These are phyloP conservation scores for Tridacna crocea DNA, from an alignment of 2,888 invertebrate genomes.

Conservation along the genomic window DNA sequence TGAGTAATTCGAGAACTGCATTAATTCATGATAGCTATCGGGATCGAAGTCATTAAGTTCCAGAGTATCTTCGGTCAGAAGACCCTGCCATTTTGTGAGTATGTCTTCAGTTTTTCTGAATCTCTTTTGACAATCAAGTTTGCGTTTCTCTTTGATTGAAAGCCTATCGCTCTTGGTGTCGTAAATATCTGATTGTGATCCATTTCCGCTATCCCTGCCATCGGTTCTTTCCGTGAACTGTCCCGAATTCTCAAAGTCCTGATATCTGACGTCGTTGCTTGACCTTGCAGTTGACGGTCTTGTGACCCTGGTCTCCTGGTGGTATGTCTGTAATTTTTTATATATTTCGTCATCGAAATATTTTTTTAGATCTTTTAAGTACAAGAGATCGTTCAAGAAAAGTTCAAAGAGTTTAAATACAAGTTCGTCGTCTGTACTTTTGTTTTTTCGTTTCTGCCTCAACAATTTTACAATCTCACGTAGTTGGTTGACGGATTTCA, in stretches of 20 bases:
- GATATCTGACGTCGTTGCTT: conserved; percentile 25
- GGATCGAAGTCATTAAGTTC: conserved; percentile 74
- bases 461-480: conserved; percentile 52
- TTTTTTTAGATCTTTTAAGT: conserved; percentile 73
- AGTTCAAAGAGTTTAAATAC: conserved; percentile 70
- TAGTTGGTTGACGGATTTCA: conserved; percentile 64
- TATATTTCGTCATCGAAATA: conserved; percentile 79
- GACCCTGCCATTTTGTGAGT: conserved; percentile 73
- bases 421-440: conserved; percentile 60
- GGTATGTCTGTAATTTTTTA: conserved; percentile 71
- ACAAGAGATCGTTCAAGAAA: conserved; percentile 74
- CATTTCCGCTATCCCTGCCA: conserved; percentile 60
- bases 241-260: conserved; percentile 7
- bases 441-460: conserved; percentile 46
- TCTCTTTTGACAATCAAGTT: conserved; percentile 39
- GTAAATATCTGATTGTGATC: conserved; percentile 52
- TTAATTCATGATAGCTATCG: conserved; percentile 77
- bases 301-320: conserved; percentile 68
- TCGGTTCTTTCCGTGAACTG: conserved; percentile 26
- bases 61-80: conserved; percentile 71
- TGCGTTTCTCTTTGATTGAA: not conserved
- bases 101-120: conserved; percentile 65
- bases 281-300: not conserved
- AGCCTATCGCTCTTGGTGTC: conserved; percentile 5
- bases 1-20: conserved; percentile 68